Evolutionary conservation across 2,888 invertebrate genomes (phyloP).

Genomic region (Papilio demoleus): DNA sequence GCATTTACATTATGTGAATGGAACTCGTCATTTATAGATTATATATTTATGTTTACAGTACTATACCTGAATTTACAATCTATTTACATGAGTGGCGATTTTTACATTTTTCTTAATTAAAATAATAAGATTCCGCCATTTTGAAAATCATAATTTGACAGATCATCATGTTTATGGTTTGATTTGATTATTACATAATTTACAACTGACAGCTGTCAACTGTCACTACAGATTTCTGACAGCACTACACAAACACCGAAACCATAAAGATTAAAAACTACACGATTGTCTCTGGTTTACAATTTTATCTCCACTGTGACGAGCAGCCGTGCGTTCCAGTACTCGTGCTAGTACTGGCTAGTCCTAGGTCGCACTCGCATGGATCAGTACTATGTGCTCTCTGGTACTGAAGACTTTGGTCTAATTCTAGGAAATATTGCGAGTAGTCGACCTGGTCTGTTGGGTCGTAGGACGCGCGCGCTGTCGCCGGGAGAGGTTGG

Average conservation of each 20-base stretch:
- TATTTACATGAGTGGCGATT: no score
- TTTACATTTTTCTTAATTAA: no score
- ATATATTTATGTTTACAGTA: no score
- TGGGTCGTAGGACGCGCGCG: constrained; percentile 50
- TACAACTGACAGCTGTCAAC: no score
- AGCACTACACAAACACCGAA: not conserved
- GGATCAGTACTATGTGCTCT: constrained; percentile 6
- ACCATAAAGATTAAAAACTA: not conserved
- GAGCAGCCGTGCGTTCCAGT: constrained; percentile 22
- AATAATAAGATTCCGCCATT: no score
- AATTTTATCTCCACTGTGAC: constrained; percentile 28
- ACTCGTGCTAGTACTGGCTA: constrained; percentile 6
- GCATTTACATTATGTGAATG: no score
- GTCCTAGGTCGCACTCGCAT: constrained; percentile 24
- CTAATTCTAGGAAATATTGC: constrained; percentile 14
- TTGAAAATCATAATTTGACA: no score
- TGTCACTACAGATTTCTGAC: no score
- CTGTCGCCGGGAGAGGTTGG: constrained; percentile 61
- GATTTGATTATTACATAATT: no score
- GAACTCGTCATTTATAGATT: no score
- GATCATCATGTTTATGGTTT: no score
- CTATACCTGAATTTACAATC: no score
- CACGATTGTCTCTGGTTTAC: not conserved
- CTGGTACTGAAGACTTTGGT: constrained; percentile 7
- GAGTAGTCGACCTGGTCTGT: constrained; percentile 37